Evolutionary conservation across 2,113 vertebrate species (phyloP).

Genomic region (Melanocharis versteri): DNA sequence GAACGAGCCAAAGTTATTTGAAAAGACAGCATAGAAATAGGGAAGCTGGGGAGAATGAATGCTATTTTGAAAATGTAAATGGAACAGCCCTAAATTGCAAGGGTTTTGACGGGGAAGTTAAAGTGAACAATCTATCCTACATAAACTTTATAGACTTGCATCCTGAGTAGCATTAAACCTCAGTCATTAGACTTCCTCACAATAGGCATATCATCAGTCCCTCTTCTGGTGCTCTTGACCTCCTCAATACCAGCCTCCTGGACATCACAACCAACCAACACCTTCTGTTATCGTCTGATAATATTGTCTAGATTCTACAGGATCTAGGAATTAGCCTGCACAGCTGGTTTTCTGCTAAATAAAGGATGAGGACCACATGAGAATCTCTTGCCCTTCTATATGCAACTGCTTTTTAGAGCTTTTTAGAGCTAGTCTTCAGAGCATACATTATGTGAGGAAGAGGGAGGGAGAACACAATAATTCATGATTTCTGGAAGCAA

Average conservation of each 20-base stretch:
- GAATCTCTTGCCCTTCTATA: background rate
- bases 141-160: background rate
- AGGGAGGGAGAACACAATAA: background rate
- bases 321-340: background rate
- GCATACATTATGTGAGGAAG: background rate
- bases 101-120: background rate
- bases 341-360: background rate
- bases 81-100: background rate
- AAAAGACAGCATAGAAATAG: background rate
- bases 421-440: background rate
- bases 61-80: background rate
- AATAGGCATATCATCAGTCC: background rate
- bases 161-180: background rate
- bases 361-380: background rate
- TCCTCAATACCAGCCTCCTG: background rate
- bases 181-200: background rate
- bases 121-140: background rate
- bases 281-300: background rate
- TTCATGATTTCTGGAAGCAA: background rate
- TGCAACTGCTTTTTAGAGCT: background rate
- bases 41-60: background rate
- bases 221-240: background rate
- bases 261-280: background rate
- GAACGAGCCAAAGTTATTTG: background rate
- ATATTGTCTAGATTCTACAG: background rate